These are phyloP conservation scores for Greenwoodochromis staneri DNA, from an alignment of 2,113 vertebrate species.

Conservation along the genomic window DNA sequence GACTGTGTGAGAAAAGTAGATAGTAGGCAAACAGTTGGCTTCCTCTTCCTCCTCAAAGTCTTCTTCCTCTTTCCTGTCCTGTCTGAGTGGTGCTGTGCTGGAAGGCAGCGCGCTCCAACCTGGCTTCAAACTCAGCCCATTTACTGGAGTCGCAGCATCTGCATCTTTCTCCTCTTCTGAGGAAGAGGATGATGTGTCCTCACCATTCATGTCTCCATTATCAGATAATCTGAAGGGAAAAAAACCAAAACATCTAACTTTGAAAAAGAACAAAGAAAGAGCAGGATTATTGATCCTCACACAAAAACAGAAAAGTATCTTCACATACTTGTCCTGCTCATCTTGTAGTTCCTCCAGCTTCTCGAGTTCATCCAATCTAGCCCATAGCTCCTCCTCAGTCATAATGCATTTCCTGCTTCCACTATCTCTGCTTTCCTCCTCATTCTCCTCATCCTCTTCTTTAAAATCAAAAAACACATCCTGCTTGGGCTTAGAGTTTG, in stretches of 20 bases:
- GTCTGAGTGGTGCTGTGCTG: neutral
- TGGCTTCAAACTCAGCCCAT: conserved; percentile 52
- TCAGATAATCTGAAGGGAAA: conserved; percentile 65
- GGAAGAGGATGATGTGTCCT: conserved; percentile 74
- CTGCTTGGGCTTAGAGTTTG: conserved; percentile 86
- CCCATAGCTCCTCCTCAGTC: conserved; percentile 85
- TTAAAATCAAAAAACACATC: conserved; percentile 65
- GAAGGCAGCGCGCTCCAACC: conserved; percentile 2
- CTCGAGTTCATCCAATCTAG: conserved; percentile 86
- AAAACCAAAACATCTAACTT: neutral
- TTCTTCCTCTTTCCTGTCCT: conserved; percentile 34
- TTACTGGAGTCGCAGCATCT: conserved; percentile 44
- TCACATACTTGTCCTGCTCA: conserved; percentile 77
- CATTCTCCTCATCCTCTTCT: conserved; percentile 52
- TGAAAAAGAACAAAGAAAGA: neutral
- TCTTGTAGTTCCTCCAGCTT: conserved; percentile 81
- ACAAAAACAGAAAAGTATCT: neutral
- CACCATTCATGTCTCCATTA: conserved; percentile 72
- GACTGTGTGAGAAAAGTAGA: conserved; percentile 91
- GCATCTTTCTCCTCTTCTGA: conserved; percentile 87
- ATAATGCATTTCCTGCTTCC: conserved; percentile 48
- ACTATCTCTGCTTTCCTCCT: conserved; percentile 35
- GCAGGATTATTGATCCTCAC: neutral
- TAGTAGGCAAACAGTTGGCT: conserved; percentile 78
- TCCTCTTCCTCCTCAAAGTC: conserved; percentile 61